Conservation (phyloP, 2,113 vertebrate genomes). For the Calonectris borealis region DNA sequence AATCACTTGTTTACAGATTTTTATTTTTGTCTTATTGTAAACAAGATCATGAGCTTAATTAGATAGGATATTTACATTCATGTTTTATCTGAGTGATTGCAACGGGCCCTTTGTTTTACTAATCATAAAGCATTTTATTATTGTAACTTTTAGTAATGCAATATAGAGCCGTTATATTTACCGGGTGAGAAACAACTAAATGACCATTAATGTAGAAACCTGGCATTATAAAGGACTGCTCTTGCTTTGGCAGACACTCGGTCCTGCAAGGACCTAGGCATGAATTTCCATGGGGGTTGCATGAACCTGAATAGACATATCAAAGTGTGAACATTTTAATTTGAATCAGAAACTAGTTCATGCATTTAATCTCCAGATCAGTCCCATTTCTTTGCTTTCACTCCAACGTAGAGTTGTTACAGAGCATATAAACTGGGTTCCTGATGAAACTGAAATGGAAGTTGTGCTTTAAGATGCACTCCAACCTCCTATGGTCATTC, state of each 20-base stretch:
- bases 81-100: not conserved
- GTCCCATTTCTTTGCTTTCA: not conserved
- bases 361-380: not conserved
- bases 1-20: not conserved
- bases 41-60: not conserved
- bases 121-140: not conserved
- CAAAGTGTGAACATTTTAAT: not conserved
- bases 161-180: not conserved
- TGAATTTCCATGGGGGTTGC: not conserved
- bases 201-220: not conserved
- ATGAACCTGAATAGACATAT: not conserved
- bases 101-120: not conserved
- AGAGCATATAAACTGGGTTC: not conserved
- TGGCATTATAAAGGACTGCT: not conserved
- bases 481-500: not conserved
- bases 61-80: not conserved
- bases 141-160: not conserved
- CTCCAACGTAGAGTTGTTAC: not conserved
- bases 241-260: not conserved
- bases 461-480: not conserved
- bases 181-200: not conserved
- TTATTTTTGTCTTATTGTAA: not conserved
- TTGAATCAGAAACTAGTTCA: not conserved
- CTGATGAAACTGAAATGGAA: not conserved
- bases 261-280: not conserved